A percentile compares a stretch with the other conserved stretches of the same genome.
These are phyloP conservation scores for Anhinga rufa DNA, from an alignment of 2,113 vertebrate genomes.

Conservation along the genomic window DNA sequence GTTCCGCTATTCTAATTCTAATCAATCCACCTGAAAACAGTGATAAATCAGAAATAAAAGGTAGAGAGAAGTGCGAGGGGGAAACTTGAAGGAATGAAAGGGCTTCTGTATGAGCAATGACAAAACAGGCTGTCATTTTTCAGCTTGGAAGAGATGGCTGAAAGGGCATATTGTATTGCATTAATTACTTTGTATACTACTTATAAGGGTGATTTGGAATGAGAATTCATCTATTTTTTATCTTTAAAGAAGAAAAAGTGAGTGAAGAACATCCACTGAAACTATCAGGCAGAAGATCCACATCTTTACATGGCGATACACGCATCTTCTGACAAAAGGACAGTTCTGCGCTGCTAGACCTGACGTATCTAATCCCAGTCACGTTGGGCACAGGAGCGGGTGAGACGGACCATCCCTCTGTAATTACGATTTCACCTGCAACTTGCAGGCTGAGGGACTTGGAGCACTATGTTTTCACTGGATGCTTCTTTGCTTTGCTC, in stretches of 20 bases:
- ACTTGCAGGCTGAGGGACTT: not conserved
- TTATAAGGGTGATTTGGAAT: not conserved
- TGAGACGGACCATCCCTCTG: not conserved
- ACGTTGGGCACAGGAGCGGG: not conserved
- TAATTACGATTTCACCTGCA: not conserved
- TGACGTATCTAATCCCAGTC: accelerated
- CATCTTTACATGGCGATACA: not conserved
- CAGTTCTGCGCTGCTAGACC: not conserved
- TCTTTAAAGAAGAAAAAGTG: not conserved
- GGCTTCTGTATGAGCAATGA: not conserved
- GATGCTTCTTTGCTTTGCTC: accelerated
- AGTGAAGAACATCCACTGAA: not conserved
- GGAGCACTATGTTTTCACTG: not conserved
- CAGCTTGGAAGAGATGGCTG: not conserved
- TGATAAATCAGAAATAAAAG: not conserved
- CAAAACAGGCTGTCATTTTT: not conserved
- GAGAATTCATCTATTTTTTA: not conserved
- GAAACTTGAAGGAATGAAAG: not conserved
- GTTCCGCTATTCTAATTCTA: not conserved
- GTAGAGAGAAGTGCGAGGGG: not conserved
- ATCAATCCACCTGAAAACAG: not conserved
- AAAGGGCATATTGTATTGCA: not conserved
- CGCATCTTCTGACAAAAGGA: not conserved
- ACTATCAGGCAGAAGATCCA: not conserved
- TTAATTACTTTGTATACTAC: not conserved